A percentile compares a stretch with the other conserved stretches of the same genome.
These are phyloP conservation scores for Seladonia tumulorum DNA, from an alignment of 2,888 invertebrate genomes.

Conservation along the genomic window DNA sequence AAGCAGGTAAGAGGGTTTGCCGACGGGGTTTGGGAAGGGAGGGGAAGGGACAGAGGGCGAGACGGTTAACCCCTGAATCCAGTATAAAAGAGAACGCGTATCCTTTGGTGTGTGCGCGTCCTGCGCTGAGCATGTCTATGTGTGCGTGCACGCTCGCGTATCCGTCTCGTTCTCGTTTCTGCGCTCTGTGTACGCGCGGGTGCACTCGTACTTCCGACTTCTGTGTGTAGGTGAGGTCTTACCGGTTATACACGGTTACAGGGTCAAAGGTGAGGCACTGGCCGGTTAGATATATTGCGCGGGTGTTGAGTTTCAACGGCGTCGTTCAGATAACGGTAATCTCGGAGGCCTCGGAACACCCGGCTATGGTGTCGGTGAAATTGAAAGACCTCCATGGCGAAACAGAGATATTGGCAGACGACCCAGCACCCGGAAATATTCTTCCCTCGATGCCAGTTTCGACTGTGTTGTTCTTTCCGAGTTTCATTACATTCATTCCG, in stretches of 20 bases:
- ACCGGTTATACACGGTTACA: slow-evolving; percentile 70
- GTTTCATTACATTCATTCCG: background rate
- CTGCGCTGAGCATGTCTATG: background rate
- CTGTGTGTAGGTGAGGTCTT: slow-evolving; percentile 37
- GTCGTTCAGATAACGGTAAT: slow-evolving; percentile 72
- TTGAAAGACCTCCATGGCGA: slow-evolving; percentile 59
- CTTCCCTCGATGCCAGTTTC: background rate
- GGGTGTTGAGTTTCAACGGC: slow-evolving; percentile 71
- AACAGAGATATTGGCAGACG: slow-evolving; percentile 1
- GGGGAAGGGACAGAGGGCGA: background rate
- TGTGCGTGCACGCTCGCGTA: background rate
- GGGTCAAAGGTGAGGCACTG: slow-evolving; percentile 70
- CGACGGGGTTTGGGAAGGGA: too few relatives aligned
- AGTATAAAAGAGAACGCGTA: slow-evolving; percentile 61
- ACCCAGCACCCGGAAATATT: background rate
- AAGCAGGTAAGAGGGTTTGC: slow-evolving; percentile 50
- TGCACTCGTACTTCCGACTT: background rate
- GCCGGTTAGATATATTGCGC: slow-evolving; percentile 71
- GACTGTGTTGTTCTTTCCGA: background rate
- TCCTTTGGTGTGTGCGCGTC: slow-evolving; percentile 8
- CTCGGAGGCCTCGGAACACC: slow-evolving; percentile 60
- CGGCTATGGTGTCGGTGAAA: slow-evolving; percentile 49
- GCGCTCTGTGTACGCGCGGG: background rate
- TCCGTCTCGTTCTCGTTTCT: background rate
- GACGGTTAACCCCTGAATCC: slow-evolving; percentile 70